Evolutionary conservation across 2,888 invertebrate genomes (phyloP).

Genomic region (Vanessa cardui): DNA sequence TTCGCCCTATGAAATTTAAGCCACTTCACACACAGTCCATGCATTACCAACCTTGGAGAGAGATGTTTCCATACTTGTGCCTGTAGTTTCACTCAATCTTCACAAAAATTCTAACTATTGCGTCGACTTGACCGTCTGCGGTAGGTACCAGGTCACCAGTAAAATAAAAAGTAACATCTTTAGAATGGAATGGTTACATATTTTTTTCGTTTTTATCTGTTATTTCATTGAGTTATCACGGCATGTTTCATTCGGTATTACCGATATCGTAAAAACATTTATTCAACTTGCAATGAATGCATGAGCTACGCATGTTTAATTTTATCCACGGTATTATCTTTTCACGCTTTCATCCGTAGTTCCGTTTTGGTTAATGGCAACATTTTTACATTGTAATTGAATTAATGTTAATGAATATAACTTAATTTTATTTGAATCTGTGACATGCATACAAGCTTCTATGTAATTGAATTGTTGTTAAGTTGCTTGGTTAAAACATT

Average conservation of each 20-base stretch:
- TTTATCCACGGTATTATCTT: constrained; percentile 1
- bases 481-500: too few relatives aligned
- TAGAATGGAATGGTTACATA: background rate
- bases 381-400: background rate
- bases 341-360: constrained; percentile 8
- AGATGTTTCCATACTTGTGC: too few relatives aligned
- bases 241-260: constrained; percentile 1
- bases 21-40: too few relatives aligned
- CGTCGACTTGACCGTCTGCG: too few relatives aligned
- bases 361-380: background rate
- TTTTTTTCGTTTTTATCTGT: background rate
- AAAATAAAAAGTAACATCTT: too few relatives aligned
- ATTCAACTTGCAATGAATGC: constrained; percentile 1
- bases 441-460: too few relatives aligned
- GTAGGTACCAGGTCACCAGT: too few relatives aligned
- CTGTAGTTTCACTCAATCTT: too few relatives aligned
- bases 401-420: background rate
- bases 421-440: background rate
- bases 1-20: too few relatives aligned
- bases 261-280: background rate
- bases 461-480: too few relatives aligned
- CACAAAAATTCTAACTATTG: too few relatives aligned
- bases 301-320: constrained; percentile 5
- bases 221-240: background rate
- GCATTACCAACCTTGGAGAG: too few relatives aligned